phyloP scores from a whole-genome alignment of 1,140 invertebrate species.

The Temnothorax longispinosus region DNA sequence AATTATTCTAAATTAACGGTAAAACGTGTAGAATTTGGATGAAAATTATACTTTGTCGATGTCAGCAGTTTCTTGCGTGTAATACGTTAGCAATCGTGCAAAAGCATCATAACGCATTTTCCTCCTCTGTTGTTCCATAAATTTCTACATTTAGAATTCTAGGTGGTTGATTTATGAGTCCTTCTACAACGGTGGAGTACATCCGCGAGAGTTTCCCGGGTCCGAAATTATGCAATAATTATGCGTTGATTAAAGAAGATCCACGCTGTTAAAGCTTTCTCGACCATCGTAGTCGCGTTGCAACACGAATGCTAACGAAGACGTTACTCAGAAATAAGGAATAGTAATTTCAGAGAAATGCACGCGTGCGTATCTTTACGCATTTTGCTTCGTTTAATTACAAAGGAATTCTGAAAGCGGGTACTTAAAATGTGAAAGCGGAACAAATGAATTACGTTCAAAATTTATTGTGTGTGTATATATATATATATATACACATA shows the following conservation, averaged over 20 bases:
- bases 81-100: no score
- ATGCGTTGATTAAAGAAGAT: slow-evolving; percentile 55
- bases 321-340: slow-evolving; percentile 33
- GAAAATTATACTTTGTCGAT: no score
- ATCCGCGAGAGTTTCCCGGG: slow-evolving; percentile 25
- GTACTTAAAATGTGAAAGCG: neutral
- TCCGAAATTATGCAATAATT: slow-evolving; percentile 54
- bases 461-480: neutral
- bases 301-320: slow-evolving; percentile 42
- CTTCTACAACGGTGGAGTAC: slow-evolving; percentile 28
- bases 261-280: slow-evolving; percentile 33
- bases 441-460: neutral
- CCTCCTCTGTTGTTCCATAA: no score
- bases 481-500: no score
- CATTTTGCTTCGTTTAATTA: slow-evolving; percentile 21
- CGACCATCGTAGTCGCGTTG: slow-evolving; percentile 18
- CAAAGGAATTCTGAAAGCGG: neutral
- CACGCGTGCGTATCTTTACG: slow-evolving; percentile 17
- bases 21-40: no score
- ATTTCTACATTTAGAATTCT: no score
- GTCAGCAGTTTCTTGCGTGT: no score
- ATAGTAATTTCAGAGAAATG: slow-evolving; percentile 30
- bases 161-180: slow-evolving; percentile 39
- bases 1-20: no score
- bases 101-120: no score